phyloP scores from a whole-genome alignment of 1,140 invertebrate genomes.

The Drosophila nannoptera region DNA sequence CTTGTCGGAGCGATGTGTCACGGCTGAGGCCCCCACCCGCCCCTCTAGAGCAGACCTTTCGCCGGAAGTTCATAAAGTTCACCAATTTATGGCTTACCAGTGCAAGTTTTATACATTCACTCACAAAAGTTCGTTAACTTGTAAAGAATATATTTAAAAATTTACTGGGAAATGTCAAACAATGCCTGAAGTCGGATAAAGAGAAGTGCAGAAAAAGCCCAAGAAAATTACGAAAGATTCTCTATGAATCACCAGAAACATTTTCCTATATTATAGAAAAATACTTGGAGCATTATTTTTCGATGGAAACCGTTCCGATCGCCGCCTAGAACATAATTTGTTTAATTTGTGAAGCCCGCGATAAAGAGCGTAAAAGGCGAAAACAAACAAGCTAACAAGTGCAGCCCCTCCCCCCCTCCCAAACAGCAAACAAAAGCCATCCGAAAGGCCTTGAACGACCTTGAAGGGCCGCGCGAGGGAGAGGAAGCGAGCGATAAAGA shows the following conservation, averaged over 20 bases:
- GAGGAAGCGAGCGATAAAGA: conserved; percentile 16
- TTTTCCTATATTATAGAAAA: too few species aligned
- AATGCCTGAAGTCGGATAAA: not conserved
- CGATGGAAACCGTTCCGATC: too few species aligned
- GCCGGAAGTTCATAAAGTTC: not conserved
- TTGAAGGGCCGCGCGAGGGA: conserved; percentile 26
- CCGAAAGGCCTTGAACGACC: conserved; percentile 46
- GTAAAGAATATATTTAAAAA: not conserved
- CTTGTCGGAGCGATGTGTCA: conserved; percentile 10
- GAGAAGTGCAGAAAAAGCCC: not conserved
- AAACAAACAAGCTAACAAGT: conserved; percentile 9
- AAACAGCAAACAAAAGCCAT: conserved; percentile 33
- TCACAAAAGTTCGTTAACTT: not conserved
- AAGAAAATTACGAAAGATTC: not conserved
- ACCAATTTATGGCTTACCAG: not conserved
- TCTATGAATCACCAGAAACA: not conserved
- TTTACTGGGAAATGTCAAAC: not conserved
- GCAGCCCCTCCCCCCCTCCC: not conserved
- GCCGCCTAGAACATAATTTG: too few species aligned
- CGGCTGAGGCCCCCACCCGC: not conserved
- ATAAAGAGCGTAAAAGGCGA: conserved; percentile 12
- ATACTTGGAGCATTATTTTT: too few species aligned
- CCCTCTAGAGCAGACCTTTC: not conserved
- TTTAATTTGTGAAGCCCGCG: conserved; percentile 18
- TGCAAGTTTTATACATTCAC: not conserved